Evolutionary conservation across 2,113 vertebrate species (phyloP).

Genomic region (Siniperca knerii): DNA sequence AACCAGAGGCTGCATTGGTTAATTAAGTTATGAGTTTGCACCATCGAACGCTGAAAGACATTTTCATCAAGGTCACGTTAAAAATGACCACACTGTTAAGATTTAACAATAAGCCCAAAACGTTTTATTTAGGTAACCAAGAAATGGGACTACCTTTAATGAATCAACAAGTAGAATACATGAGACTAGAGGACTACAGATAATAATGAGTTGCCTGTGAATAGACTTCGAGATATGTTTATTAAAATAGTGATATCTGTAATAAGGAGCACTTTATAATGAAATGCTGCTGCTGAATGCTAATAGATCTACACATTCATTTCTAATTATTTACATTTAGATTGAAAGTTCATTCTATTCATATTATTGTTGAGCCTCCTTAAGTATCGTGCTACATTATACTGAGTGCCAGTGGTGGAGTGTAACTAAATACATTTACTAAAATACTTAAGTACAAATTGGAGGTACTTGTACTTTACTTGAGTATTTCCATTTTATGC

Average conservation of each 20-base stretch:
- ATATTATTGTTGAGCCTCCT: neutral
- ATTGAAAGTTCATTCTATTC: neutral
- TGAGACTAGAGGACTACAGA: neutral
- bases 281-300: neutral
- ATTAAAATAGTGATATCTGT: neutral
- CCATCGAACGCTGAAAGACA: neutral
- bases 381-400: neutral
- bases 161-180: neutral
- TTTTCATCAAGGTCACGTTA: neutral
- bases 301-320: no score
- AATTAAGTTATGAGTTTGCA: neutral
- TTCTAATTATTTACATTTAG: neutral
- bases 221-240: neutral
- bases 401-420: no score
- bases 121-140: neutral
- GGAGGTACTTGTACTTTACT: no score
- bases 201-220: neutral
- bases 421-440: no score
- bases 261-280: neutral
- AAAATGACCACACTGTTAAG: neutral
- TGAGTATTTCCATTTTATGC: no score
- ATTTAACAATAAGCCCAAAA: neutral
- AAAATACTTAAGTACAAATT: no score
- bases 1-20: neutral
- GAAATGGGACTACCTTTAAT: neutral